Evolutionary conservation across 2,888 invertebrate species (phyloP), one percentile per base, ranked within the genome.

Genomic region (Tigriopus californicus): DNA sequence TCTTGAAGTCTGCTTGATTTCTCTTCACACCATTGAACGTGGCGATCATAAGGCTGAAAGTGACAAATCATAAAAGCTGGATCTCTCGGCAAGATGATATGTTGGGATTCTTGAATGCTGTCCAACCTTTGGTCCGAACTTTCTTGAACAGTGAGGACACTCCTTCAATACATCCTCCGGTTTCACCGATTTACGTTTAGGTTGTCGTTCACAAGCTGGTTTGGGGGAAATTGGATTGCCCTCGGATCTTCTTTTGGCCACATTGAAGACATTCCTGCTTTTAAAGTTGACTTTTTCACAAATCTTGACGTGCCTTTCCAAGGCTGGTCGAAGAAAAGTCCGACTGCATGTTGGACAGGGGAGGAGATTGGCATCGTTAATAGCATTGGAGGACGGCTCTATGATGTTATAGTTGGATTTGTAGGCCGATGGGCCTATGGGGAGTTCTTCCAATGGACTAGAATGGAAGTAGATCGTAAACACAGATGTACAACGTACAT

Each of bases 21-120:
- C 33, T 56, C 56, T n/a, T 18, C 33, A n/a, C 56, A 56, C 56
- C 56, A 56, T n/a, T 41, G 4, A 44, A 42, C 56, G 33, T 56
- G 56, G 18, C 56, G 56, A 46, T 56, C 56, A 56, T 24, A 56
- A 18, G 56, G 44, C 44, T 56, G 18, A 11, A 42, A 49, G 22
- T 44, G 46, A n/a, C 46, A 44, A 44, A n/a, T 44, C 10, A 5
- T 44, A 6, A 18, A 3, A 44, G 10, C 18, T 44, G 3, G 46
- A 18, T 5, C 3, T 33, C 33, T 44, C 4, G 10, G 15, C 3
- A 44, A 18, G 10, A 3, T 15, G 3, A 5, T 10, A 44, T n/a
- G 5, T 44, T 18, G 46, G 5, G 6, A 44, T 18, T n/a, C 10
- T 5, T 18, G 46, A n/a, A 44, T 44, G 33, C 3, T 33, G 3